Base-by-base conservation (phyloP, 2,888 invertebrate genomes). In the Drosophila macrospina region DNA sequence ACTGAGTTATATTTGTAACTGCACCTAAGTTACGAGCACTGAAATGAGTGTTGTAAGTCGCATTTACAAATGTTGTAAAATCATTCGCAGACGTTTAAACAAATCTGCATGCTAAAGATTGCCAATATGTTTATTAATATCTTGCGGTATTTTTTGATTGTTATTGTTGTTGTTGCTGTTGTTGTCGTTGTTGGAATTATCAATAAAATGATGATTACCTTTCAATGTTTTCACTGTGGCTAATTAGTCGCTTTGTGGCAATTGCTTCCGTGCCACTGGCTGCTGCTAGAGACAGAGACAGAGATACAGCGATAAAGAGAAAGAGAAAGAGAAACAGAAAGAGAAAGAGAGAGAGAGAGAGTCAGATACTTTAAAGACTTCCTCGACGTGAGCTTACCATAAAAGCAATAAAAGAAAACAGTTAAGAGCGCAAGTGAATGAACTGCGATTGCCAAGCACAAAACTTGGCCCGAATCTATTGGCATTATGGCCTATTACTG, bases 181-280 rank as follows among this genome's bases (percentile, higher is more conserved):
- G 34, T 54, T 26, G 30, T 34, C 15, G 11, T 6, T 39, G 51
- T 28, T 44, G 51, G 6, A 20, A 67, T 64, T 85, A 81, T 66
- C 79, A 83, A 88, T 88, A 81, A 81, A 64, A 44, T 71, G 69
- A 74, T 85, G 65, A 82, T 78, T 74, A 60, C 42, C 47, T 74
- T 67, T 72, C 88, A 70, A 82, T 85, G 79, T 70, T 82, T 88
- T 69, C 66, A 54, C 63, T 20, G 39, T 13, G 13, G 28, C 63
- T 68, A 78, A 80, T 85, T 78, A 66, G 74, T 56, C 54, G 13
- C 47, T 59, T 67, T 52, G 16, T 63, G 37, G 39, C 42, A 37
- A 47, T 71, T 28, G 86, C 69, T 84, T 76, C 81, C 81, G 84
- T 76, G 74, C 63, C 67, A 45, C 36, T 48, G 54, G 44, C 20